Conservation (phyloP, 2,113 vertebrate species). For the Fulica atra region DNA sequence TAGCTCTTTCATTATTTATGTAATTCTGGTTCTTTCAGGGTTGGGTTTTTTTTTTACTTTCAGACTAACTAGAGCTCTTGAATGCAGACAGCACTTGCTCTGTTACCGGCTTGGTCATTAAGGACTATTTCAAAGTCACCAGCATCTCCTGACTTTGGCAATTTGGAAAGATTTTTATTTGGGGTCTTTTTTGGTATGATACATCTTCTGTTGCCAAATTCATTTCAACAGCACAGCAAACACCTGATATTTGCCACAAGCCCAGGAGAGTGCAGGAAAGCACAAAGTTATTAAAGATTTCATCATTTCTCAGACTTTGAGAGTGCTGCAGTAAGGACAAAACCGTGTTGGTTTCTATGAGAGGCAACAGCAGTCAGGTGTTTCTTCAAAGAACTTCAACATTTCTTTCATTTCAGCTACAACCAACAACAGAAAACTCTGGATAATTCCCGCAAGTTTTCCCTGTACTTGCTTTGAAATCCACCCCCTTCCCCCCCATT, state of each 20-base stretch:
- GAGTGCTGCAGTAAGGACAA: background rate
- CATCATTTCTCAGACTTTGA: background rate
- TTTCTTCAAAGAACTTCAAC: constrained; percentile 4
- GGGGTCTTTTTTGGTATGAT: background rate
- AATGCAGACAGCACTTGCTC: constrained; percentile 10
- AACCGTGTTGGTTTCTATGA: background rate
- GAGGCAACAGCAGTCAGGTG: background rate
- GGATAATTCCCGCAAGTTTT: background rate
- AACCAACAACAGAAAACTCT: background rate
- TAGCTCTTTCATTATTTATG: constrained; percentile 76
- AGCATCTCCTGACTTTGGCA: background rate
- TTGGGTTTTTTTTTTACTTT: background rate
- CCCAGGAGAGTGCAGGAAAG: background rate
- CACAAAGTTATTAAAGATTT: constrained; percentile 1
- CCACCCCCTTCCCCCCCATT: background rate
- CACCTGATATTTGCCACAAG: background rate
- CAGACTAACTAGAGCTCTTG: constrained; percentile 26
- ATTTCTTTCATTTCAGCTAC: constrained; percentile 16
- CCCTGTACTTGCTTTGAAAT: background rate
- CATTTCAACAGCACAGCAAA: background rate
- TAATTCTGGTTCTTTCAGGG: constrained; percentile 1
- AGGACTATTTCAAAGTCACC: background rate
- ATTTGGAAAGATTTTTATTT: background rate
- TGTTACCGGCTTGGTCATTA: background rate
- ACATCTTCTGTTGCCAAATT: constrained; percentile 4